phyloP scores from a whole-genome alignment of 1,140 invertebrate species.

The Antheraea pernyi region DNA sequence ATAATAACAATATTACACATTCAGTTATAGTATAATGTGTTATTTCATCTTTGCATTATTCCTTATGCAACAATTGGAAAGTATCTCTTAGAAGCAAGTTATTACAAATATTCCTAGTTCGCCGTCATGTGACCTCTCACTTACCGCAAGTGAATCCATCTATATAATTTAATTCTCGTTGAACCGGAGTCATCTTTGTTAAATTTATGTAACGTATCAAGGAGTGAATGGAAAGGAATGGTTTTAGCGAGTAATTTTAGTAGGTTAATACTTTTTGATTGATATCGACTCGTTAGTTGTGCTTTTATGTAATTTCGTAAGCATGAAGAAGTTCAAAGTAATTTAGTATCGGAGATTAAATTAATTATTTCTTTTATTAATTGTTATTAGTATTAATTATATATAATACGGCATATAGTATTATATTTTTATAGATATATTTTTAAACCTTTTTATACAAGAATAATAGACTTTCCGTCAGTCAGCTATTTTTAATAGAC shows the following conservation, averaged over 20 bases:
- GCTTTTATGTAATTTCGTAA: not conserved
- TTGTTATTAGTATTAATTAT: too few species aligned
- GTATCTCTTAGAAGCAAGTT: not conserved
- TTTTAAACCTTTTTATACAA: too few species aligned
- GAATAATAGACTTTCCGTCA: too few species aligned
- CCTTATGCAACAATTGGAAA: constrained; percentile 3
- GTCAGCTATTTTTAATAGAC: too few species aligned
- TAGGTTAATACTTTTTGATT: not conserved
- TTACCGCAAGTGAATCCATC: not conserved
- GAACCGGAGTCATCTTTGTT: not conserved
- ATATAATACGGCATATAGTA: too few species aligned
- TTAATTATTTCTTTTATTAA: too few species aligned
- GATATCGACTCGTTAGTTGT: not conserved
- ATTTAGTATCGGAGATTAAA: not conserved
- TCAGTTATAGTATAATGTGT: not conserved
- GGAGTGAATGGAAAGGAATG: not conserved
- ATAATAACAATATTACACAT: not conserved
- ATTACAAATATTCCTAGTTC: not conserved
- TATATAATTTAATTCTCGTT: not conserved
- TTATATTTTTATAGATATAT: too few species aligned
- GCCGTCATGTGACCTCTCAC: not conserved
- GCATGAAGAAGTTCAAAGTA: not conserved
- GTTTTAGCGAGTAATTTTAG: not conserved
- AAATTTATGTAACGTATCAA: constrained; percentile 1
- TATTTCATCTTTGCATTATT: not conserved